Conservation (phyloP, 2,888 invertebrate genomes). For the Hemithea aestivaria region DNA sequence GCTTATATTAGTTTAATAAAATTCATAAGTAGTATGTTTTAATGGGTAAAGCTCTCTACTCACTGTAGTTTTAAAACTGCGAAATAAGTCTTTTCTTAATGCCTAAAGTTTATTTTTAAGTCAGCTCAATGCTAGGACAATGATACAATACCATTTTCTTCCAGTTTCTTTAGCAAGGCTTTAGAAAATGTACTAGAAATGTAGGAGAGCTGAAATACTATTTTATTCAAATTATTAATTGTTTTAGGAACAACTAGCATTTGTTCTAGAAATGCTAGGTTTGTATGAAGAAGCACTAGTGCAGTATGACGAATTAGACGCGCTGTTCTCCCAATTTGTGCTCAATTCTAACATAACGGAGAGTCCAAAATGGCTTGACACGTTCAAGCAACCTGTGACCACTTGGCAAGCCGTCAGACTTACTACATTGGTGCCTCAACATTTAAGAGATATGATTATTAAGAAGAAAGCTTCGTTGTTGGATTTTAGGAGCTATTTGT, state of each 20-base stretch:
- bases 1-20: no score
- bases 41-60: no score
- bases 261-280: conserved; percentile 96
- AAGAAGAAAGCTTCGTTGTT: conserved; percentile 84
- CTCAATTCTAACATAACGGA: conserved; percentile 95
- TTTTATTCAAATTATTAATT: no score
- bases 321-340: conserved; percentile 97
- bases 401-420: conserved; percentile 91
- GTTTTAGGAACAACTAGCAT: conserved; percentile 96
- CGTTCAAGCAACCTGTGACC: conserved; percentile 88
- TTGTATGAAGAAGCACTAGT: conserved; percentile 96
- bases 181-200: no score
- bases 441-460: conserved; percentile 69
- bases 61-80: no score
- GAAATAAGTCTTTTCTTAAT: no score
- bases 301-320: conserved; percentile 98
- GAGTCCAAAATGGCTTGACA: conserved; percentile 90
- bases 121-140: no score
- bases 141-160: no score
- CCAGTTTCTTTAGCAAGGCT: no score
- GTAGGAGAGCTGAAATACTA: no score
- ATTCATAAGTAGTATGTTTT: no score
- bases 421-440: conserved; percentile 79
- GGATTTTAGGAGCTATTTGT: conserved; percentile 95
- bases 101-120: no score